A percentile compares a stretch with the other conserved stretches of the same genome.
Conservation (phyloP, 2,113 vertebrate species). For the Haliaeetus leucogaster region DNA sequence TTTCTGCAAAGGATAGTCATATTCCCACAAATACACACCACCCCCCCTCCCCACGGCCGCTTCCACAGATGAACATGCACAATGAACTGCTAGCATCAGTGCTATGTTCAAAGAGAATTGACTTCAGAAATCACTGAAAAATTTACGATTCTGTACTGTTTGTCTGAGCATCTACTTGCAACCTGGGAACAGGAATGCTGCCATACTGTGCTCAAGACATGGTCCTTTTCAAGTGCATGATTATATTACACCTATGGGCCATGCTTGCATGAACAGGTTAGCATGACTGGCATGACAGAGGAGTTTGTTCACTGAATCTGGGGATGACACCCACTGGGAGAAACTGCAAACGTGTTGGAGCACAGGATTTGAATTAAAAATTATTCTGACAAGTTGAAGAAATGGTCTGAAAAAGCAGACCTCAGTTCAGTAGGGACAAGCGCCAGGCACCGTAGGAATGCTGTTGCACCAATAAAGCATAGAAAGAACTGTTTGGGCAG, state of each 20-base stretch:
- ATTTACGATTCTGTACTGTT: not conserved
- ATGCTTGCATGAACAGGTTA: not conserved
- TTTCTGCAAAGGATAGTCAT: not conserved
- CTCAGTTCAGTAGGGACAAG: not conserved
- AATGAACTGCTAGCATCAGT: not conserved
- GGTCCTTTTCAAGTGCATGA: not conserved
- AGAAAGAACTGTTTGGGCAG: not conserved
- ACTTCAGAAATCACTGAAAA: not conserved
- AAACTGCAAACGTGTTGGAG: not conserved
- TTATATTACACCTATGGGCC: not conserved
- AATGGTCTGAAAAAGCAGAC: not conserved
- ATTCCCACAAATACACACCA: not conserved
- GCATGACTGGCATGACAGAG: not conserved
- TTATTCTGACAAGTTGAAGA: not conserved
- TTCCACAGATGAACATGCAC: not conserved
- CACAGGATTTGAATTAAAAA: not conserved
- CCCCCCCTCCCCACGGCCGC: too few relatives aligned
- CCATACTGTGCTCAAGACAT: not conserved
- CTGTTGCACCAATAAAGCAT: rapidly evolving
- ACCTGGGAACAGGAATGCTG: not conserved
- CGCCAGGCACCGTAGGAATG: not conserved
- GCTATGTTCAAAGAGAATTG: not conserved
- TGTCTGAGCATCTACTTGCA: not conserved
- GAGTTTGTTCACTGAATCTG: not conserved
- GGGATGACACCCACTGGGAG: not conserved